These are phyloP conservation scores for Ormia ochracea DNA, from an alignment of 2,888 invertebrate genomes.

Conservation along the genomic window DNA sequence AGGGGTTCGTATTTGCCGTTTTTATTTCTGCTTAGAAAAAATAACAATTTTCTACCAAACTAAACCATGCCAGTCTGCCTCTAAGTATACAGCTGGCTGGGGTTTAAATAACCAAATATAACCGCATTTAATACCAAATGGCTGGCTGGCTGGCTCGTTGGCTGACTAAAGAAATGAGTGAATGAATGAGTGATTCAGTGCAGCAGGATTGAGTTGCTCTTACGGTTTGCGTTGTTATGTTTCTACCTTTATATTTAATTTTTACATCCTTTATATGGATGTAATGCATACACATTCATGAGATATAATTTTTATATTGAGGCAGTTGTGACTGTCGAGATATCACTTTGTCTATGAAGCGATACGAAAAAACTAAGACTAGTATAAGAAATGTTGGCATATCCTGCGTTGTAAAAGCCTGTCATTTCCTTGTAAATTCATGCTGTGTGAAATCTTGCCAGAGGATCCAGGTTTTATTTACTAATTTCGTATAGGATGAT, in stretches of 20 bases:
- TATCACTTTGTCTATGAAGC: too few relatives aligned
- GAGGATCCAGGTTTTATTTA: too few relatives aligned
- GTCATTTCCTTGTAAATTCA: too few relatives aligned
- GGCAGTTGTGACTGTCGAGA: too few relatives aligned
- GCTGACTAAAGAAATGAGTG: constrained; percentile 12
- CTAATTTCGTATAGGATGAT: too few relatives aligned
- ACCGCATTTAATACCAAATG: constrained; percentile 56
- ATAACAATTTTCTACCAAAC: constrained; percentile 32
- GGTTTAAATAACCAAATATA: constrained; percentile 55
- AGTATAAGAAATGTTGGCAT: too few relatives aligned
- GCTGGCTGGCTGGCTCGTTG: constrained; percentile 7
- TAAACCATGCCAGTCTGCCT: constrained; percentile 53
- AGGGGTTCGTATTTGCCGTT: constrained; percentile 17
- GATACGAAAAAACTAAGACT: too few relatives aligned
- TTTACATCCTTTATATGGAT: not conserved
- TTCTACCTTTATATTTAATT: constrained; percentile 17
- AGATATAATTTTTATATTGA: too few relatives aligned
- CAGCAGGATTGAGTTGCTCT: constrained; percentile 20
- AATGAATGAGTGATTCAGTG: constrained; percentile 18
- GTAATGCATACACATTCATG: too few relatives aligned
- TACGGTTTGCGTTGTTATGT: constrained; percentile 2
- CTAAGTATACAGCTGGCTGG: constrained; percentile 34
- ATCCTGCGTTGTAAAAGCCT: too few relatives aligned
- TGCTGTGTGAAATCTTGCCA: too few relatives aligned
- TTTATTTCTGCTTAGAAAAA: constrained; percentile 16